Evolutionary conservation across 1,140 invertebrate species (phyloP).

Genomic region (Chelonus insularis): DNA sequence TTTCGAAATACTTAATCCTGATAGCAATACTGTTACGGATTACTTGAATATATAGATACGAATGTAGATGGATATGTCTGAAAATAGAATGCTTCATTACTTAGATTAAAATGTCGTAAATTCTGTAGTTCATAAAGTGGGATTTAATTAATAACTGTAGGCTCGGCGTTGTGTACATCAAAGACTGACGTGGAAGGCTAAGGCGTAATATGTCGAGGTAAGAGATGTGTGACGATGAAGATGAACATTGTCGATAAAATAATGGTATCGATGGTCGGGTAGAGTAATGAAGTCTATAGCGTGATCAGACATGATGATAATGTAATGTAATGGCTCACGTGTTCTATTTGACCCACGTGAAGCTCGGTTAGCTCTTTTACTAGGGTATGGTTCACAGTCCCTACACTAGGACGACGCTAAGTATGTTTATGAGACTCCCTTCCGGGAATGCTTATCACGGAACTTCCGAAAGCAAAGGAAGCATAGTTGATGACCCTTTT

Average conservation of each 20-base stretch:
- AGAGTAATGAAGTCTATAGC: background rate
- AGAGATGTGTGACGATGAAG: conserved; percentile 2
- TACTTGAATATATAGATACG: too few species aligned
- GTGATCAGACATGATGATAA: conserved; percentile 6
- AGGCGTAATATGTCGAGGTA: background rate
- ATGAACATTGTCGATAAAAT: background rate
- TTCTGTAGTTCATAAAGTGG: too few species aligned
- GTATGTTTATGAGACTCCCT: background rate
- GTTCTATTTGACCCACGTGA: background rate
- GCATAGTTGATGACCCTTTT: conserved; percentile 1
- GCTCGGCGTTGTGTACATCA: too few species aligned
- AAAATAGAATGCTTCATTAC: too few species aligned
- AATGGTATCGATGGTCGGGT: background rate
- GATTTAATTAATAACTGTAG: too few species aligned
- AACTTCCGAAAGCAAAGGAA: conserved; percentile 5
- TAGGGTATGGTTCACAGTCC: background rate
- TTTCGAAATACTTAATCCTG: too few species aligned
- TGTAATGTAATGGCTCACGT: conserved; percentile 7
- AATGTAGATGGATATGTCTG: too few species aligned
- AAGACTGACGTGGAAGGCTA: background rate
- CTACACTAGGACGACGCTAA: background rate
- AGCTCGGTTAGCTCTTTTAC: background rate
- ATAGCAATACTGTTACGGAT: too few species aligned
- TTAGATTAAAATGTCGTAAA: too few species aligned
- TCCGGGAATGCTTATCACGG: conserved; percentile 2